These are phyloP conservation scores for Aythya baeri DNA, from an alignment of 2,113 vertebrate species.

Conservation along the genomic window DNA sequence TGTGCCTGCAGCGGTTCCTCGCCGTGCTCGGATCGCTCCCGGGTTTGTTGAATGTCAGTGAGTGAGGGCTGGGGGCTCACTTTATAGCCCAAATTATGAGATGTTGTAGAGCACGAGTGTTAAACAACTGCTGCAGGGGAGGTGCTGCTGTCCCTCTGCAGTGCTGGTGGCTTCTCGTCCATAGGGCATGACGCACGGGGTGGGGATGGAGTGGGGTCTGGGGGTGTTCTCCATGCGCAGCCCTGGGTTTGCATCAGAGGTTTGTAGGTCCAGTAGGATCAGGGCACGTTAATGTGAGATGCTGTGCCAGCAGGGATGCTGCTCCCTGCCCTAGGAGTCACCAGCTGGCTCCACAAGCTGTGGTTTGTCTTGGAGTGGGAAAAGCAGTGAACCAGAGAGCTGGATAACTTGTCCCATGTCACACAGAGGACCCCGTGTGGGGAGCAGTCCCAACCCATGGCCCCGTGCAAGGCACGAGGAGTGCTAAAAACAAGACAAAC, in stretches of 20 bases:
- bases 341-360: accelerated
- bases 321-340: not conserved
- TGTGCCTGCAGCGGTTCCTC: accelerated
- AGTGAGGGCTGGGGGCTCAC: not conserved
- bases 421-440: accelerated
- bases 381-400: not conserved
- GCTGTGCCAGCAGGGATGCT: not conserved
- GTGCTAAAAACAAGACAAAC: conserved; percentile 67
- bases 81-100: not conserved
- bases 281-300: not conserved
- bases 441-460: not conserved
- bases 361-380: not conserved
- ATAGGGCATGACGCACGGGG: not conserved
- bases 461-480: not conserved
- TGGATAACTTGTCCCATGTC: not conserved
- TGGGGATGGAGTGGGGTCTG: not conserved
- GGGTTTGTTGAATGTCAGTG: not conserved
- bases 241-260: not conserved
- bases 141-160: not conserved
- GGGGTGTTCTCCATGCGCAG: not conserved
- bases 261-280: not conserved
- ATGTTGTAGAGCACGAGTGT: not conserved
- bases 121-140: not conserved
- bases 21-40: not conserved
- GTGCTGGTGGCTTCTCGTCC: not conserved